Base-by-base conservation (phyloP, 1,140 invertebrate species). In the Psix sp. region DNA sequence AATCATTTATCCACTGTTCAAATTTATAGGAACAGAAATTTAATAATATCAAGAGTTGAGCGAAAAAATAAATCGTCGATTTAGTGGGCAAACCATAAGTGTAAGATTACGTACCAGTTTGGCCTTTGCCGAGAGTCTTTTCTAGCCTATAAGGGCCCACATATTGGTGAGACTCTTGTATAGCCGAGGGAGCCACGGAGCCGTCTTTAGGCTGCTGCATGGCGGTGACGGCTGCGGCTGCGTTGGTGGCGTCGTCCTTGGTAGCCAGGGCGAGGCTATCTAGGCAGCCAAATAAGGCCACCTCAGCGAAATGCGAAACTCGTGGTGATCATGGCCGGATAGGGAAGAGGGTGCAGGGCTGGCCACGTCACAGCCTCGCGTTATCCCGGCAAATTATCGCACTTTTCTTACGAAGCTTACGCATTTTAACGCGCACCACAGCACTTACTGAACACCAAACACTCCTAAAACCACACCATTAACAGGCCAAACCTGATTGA, bases 91-190 rank as follows among this genome's bases (percentile, higher is more conserved):
- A n/a, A n/a, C n/a, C n/a, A n/a, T n/a, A n/a, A n/a, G n/a, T 29
- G 26, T 29, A 10, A 10, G 2, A 10, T 29, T 2, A 29, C 86
- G 88, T 90, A 99, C 98, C 98, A 85, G 98, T 99, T 88, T 99
- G 98, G 51, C 98, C 98, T 88, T 99, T 99, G 54, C 98, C 98
- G 38, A 99, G 91, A 20, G 98, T 99, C 86, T 99, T 99, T 87
- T 99, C 98, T 82, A 99, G 90, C 79, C 97, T 90, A 88, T 99
- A 99, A 24, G 98, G 98, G 39, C 98, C 98, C 67, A 99, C 97
- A 89, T 98, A 98, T 88, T 97, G 95, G 84, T 95, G 94, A 82
- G 91, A 91, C 87, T 95, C 94, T 73, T 88, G 81, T 88, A 88
- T 88, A 88, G 89, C 29, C 5, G 65, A 86, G 87, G 83, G 80